Base-by-base conservation (phyloP, 2,113 vertebrate genomes). In the Salvelinus fontinalis region DNA sequence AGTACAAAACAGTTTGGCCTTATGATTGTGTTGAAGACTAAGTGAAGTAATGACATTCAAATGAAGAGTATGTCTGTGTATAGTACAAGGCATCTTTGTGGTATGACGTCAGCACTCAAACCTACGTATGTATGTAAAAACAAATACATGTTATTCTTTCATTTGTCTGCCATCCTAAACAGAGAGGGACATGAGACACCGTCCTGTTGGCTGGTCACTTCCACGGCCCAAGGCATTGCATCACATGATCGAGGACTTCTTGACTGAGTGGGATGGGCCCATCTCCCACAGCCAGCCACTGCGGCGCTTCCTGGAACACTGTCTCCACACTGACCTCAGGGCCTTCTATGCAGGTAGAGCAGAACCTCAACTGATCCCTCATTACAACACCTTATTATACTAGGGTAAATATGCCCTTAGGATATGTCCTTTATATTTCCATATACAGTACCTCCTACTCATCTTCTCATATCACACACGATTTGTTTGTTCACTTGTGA, bases 241-340 rank as follows among this genome's bases (percentile, higher is more conserved):
- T 86, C 97, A 99, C 88, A 91, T 98, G 9, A 94, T 99, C 44
- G 98, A 99, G 82, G 97, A 99, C 84, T 99, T 99, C 74, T 88
- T 99, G 78, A 96, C 97, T 0, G 96, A 98, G 86, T 99, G 98
- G 98, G 97, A 96, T 0, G 92, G 94, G 66, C 95, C 96, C 0
- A 83, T 95, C 0, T 95, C 95, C 60, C 98, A 99, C 88, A 91
- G 96, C 79, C 95, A 99, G 68, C 98, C 98, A 0, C 93, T 99
- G 77, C 92, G 97, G 20, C 95, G 95, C 7, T 99, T 99, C 83
- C 84, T 99, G 79, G 97, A 99, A 87, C 96, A 96, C 89, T 98
- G 97, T 81, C 85, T 99, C 75, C 79, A 91, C 78, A 96, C 93
- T 0, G 98, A 99, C 82, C 92, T 99, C 75, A 93, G 97, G 77